Evolutionary conservation across 2,113 vertebrate species (phyloP), one percentile per base, ranked within the genome.

Genomic region (Galbula dea): DNA sequence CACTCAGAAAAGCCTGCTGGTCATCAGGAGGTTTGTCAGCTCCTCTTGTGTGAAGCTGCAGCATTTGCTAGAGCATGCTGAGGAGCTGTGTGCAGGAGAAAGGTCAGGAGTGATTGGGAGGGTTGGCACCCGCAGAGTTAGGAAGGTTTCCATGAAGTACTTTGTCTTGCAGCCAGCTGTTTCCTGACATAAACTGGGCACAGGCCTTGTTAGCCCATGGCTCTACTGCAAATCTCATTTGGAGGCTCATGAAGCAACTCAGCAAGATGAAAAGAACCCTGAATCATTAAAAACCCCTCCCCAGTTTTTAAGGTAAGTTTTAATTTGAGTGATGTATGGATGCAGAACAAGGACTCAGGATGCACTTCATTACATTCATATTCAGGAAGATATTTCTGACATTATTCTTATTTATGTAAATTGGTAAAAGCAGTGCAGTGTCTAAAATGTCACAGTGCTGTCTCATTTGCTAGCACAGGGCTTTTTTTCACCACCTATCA

Each of bases 141-240:
- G 52, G 88, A 84, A 81, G 37, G 45, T 66, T 94, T 51, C 45
- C 41, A 39, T 79, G 80, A 90, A 93, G 52, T 68, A 78, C 30
- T 90, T 83, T 81, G 73, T 83, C 43, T 94, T 78, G n/a, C 24
- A 81, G 66, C 32, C 62, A 90, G 69, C 52, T 90, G 36, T 86
- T 92, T 82, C 86, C 62, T 94, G 73, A 73, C 62, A 83, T 69
- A 87, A 95, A 62, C 39, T 72, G 83, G 81, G 43, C 58, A 93
- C 15, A 62, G 52, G 58, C 8, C 45, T 73, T 66, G 34, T 61
- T 84, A 92, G 54, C 58, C 58, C 74, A 65, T 41, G 84, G 58
- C 26, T 84, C 45, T 78, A 75, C n/a, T 69, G 86, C 49, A 58
- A n/a, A 82, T 89, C 88, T 78, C 69, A 73, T 82, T 57, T 90